Conservation (phyloP, 2,113 vertebrate species). For the Clupea harengus region DNA sequence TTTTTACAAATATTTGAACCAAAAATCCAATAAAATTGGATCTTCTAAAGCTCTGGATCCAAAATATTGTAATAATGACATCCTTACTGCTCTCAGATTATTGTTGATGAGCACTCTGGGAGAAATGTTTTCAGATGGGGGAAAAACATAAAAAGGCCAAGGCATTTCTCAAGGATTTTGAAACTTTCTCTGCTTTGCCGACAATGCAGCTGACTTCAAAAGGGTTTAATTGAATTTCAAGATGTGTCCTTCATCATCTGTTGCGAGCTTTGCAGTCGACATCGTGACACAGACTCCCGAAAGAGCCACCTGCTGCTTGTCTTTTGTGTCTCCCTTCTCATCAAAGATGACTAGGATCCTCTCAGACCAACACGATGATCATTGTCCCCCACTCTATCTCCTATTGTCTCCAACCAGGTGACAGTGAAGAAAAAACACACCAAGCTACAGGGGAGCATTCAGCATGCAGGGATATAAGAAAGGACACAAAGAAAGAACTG, state of each 20-base stretch:
- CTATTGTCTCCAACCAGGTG: neutral
- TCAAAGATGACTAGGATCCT: neutral
- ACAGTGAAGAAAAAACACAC: neutral
- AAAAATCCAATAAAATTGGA: too few relatives aligned
- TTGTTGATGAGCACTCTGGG: too few relatives aligned
- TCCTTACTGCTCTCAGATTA: too few relatives aligned
- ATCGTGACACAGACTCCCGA: neutral
- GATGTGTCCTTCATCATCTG: neutral
- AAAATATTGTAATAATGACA: too few relatives aligned
- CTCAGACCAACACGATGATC: neutral
- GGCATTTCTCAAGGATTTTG: too few relatives aligned
- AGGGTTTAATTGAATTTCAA: neutral
- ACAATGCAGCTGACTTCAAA: too few relatives aligned
- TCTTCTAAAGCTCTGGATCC: too few relatives aligned
- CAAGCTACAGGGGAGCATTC: neutral
- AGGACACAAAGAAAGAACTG: neutral
- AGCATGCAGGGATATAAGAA: neutral
- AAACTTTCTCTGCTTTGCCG: too few relatives aligned
- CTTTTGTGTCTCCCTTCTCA: neutral
- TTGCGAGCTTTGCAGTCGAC: neutral
- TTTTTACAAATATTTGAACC: too few relatives aligned
- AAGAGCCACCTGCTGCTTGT: neutral
- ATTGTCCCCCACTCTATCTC: neutral
- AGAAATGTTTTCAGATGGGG: too few relatives aligned
- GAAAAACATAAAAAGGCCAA: too few relatives aligned